phyloP scores from a whole-genome alignment of 2,113 vertebrate species.

The Thymallus thymallus region DNA sequence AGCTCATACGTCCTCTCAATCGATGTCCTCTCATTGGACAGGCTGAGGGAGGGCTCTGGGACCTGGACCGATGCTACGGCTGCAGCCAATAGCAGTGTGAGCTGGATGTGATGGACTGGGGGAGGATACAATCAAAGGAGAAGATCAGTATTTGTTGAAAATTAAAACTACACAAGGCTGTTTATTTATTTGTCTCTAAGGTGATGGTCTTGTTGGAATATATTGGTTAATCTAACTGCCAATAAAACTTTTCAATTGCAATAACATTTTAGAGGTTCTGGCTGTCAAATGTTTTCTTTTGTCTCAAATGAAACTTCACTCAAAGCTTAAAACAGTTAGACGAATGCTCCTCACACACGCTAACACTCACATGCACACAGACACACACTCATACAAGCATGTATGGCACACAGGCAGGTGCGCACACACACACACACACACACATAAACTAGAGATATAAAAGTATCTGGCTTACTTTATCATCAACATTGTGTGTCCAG shows the following conservation, averaged over 20 bases:
- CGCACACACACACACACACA: background rate
- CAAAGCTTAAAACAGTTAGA: constrained; percentile 54
- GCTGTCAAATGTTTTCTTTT: constrained; percentile 54
- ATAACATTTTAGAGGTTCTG: constrained; percentile 61
- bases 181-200: constrained; percentile 63
- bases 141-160: background rate
- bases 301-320: constrained; percentile 61
- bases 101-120: constrained; percentile 61
- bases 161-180: background rate
- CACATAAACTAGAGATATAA: background rate
- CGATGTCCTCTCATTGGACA: constrained; percentile 82
- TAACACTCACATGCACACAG: background rate
- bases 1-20: constrained; percentile 96
- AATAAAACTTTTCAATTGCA: constrained; percentile 63
- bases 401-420: too few species aligned
- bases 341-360: constrained; percentile 35
- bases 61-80: constrained; percentile 77
- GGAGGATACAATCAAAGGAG: constrained; percentile 14
- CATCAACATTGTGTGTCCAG: constrained; percentile 25
- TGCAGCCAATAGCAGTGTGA: constrained; percentile 81
- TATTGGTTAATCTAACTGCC: constrained; percentile 55
- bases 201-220: constrained; percentile 53
- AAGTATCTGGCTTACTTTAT: background rate
- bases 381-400: background rate
- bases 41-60: constrained; percentile 76